These are phyloP conservation scores for Otocyon megalotis DNA, from an alignment of 2,113 vertebrate species.

Conservation along the genomic window DNA sequence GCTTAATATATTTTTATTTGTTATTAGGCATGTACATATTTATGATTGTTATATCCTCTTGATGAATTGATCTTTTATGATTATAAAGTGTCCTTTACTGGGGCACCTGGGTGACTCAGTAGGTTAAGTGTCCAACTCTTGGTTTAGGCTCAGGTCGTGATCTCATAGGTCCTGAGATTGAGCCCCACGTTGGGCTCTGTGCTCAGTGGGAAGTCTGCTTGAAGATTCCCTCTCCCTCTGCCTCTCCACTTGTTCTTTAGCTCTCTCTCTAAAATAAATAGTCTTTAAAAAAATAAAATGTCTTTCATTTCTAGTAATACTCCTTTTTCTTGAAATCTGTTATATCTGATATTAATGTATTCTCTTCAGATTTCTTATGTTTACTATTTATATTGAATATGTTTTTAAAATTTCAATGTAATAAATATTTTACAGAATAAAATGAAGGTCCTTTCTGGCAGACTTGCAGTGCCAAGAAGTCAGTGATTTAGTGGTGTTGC, in stretches of 20 bases:
- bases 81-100: not conserved
- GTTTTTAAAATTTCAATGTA: not conserved
- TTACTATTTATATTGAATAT: not conserved
- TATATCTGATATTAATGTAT: not conserved
- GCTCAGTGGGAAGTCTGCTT: no score
- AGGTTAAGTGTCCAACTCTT: not conserved
- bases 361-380: not conserved
- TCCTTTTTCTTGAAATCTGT: not conserved
- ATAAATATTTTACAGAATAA: constrained; percentile 16
- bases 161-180: not conserved
- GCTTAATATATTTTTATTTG: not conserved
- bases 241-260: no score
- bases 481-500: not conserved
- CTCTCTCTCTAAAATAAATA: no score
- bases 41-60: not conserved
- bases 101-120: not conserved
- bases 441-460: not conserved
- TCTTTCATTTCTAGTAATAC: not conserved
- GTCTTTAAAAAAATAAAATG: not conserved
- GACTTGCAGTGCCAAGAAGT: not conserved
- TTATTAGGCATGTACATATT: not conserved
- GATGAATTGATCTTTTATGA: not conserved
- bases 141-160: not conserved
- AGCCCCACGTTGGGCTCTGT: not conserved
- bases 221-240: no score